These are phyloP conservation scores for Brassicogethes aeneus DNA, from an alignment of 2,888 invertebrate genomes.

Conservation along the genomic window DNA sequence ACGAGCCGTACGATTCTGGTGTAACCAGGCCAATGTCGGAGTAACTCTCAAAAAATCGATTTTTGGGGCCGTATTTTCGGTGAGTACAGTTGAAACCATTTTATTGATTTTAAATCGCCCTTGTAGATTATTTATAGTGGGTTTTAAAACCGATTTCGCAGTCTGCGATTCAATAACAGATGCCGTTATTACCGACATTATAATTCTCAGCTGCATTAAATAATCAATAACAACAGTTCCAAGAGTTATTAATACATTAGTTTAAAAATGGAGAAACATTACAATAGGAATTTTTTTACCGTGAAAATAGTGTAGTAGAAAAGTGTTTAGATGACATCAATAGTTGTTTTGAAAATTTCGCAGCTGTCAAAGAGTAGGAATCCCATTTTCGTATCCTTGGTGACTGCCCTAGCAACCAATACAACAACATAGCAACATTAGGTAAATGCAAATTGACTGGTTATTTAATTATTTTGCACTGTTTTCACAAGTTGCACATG, in stretches of 20 bases:
- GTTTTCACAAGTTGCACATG: slow-evolving; percentile 16
- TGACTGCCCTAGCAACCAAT: slow-evolving; percentile 43
- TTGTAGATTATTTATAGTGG: background rate
- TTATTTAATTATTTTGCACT: slow-evolving; percentile 17
- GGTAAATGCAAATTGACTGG: slow-evolving; percentile 32
- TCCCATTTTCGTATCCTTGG: slow-evolving; percentile 42
- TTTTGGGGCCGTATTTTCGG: too few species aligned
- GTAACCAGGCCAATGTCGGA: too few species aligned
- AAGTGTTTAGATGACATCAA: slow-evolving; percentile 6
- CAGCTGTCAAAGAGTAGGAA: slow-evolving; percentile 38
- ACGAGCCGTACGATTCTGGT: too few species aligned
- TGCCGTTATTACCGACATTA: background rate
- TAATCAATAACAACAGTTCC: slow-evolving; percentile 22
- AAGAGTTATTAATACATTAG: slow-evolving; percentile 20
- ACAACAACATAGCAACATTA: slow-evolving; percentile 43
- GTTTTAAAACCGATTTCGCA: background rate
- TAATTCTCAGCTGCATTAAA: slow-evolving; percentile 12
- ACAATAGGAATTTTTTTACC: slow-evolving; percentile 12
- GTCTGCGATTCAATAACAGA: background rate
- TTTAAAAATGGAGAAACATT: slow-evolving; percentile 19
- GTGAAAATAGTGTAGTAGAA: slow-evolving; percentile 8
- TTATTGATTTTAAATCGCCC: background rate
- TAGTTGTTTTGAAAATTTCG: slow-evolving; percentile 13
- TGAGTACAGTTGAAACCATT: too few species aligned
- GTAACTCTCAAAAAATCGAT: too few species aligned